Evolutionary conservation across 2,113 vertebrate genomes (phyloP), one percentile per base, ranked within the genome.

Genomic region (Zeus faber): DNA sequence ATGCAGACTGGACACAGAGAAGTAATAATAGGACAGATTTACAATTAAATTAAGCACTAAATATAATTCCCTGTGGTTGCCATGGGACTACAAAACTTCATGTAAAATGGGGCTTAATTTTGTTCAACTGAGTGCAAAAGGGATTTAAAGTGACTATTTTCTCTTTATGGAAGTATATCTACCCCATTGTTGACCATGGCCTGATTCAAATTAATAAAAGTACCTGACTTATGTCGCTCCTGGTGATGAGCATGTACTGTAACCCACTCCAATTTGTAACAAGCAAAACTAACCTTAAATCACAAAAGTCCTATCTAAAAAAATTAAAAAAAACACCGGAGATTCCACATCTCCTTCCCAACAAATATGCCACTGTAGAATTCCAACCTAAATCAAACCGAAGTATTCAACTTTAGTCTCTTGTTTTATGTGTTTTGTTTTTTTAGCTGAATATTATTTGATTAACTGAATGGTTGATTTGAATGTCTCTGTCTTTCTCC

Each of bases 81-180:
- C 0, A 1, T 52, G 39, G 44, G 13, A 50, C 18, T 13, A 31
- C 5, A 17, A 17, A 13, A 40, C 14, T 61, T 72, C 49, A 60
- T 74, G 56, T 76, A 68, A 77, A 72, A 70, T 68, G 45, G 65
- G 60, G 62, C 58, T 69, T 55, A 27, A 55, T 8, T 23, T 66
- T 22, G 29, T 64, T 39, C 17, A 33, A 8, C 3, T 9, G 49
- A 49, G 41, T 41, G 11, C 29, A 56, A 64, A 50, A 39, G 33
- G 16, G 29, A 54, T 50, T 22, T 17, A 25, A 47, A 57, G 40
- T 24, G 17, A 50, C 17, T 45, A 23, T 4, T 23, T 45, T 1
- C 18, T 49, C 14, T n/a, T n/a, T n/a, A n/a, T n/a, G n/a, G n/a
- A n/a, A n/a, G n/a, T n/a, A n/a, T n/a, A n/a, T n/a, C n/a, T n/a